A percentile compares a stretch with the other conserved stretches of the same genome.
Evolutionary conservation across 2,113 vertebrate species (phyloP).

Genomic region (Calidris pugnax): DNA sequence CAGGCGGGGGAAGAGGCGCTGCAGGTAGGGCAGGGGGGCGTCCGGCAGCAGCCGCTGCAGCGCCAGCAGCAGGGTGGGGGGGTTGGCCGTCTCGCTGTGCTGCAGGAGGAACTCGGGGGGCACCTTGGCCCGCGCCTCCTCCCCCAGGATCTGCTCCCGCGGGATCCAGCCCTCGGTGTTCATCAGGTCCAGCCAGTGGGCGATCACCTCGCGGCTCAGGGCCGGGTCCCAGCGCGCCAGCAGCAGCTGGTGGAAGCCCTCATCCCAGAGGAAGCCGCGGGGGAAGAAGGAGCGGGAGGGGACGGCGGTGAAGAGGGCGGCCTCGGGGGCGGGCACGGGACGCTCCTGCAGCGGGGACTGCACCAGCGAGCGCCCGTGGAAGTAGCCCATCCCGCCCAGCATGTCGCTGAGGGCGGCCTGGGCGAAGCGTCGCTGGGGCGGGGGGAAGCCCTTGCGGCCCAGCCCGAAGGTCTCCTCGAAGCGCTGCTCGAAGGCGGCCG

Average conservation of each 20-base stretch:
- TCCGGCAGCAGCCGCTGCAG: slow-evolving; percentile 64
- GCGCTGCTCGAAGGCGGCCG: slow-evolving; percentile 74
- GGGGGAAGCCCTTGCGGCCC: slow-evolving; percentile 76
- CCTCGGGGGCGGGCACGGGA: slow-evolving; percentile 73
- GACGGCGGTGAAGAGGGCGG: slow-evolving; percentile 86
- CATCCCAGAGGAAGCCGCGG: slow-evolving; percentile 95
- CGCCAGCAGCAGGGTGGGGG: slow-evolving; percentile 85
- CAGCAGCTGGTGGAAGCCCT: slow-evolving; percentile 94
- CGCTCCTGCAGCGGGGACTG: slow-evolving; percentile 74
- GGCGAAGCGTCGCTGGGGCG: slow-evolving; percentile 78
- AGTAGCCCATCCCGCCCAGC: slow-evolving; percentile 92
- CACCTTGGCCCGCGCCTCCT: slow-evolving; percentile 91
- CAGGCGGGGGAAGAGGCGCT: slow-evolving; percentile 83
- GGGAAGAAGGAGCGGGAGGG: slow-evolving; percentile 97
- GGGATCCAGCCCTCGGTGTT: slow-evolving; percentile 95
- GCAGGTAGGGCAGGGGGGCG: slow-evolving; percentile 74
- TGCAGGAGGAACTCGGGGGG: slow-evolving; percentile 87
- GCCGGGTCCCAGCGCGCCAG: slow-evolving; percentile 86
- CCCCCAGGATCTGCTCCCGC: slow-evolving; percentile 91
- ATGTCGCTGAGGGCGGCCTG: slow-evolving; percentile 89
- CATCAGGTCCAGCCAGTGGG: slow-evolving; percentile 93
- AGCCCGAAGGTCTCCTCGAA: slow-evolving; percentile 86
- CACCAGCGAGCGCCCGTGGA: slow-evolving; percentile 87
- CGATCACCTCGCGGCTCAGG: slow-evolving; percentile 82
- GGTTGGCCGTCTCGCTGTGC: slow-evolving; percentile 84